Evolutionary conservation across 2,888 invertebrate genomes (phyloP).

Genomic region (Gryllus longicercus): DNA sequence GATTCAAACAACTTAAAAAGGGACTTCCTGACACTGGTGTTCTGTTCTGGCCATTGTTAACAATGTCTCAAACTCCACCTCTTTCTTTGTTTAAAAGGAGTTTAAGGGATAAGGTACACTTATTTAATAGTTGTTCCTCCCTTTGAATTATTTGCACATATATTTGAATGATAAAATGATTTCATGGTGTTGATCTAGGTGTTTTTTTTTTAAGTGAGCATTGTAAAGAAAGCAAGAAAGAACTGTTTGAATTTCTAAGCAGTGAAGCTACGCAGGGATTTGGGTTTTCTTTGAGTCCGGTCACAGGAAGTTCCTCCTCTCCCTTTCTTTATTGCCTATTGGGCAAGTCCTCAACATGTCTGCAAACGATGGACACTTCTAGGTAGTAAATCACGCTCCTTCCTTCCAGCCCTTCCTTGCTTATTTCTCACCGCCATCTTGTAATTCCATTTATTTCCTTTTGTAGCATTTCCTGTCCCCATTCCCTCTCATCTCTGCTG

Average conservation of each 20-base stretch:
- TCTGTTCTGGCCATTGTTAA: slow-evolving; percentile 31
- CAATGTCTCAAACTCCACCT: slow-evolving; percentile 27
- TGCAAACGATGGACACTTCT: slow-evolving; percentile 21
- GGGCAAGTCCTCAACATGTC: slow-evolving; percentile 24
- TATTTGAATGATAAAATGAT: slow-evolving; percentile 29
- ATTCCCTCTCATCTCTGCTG: slow-evolving; percentile 20
- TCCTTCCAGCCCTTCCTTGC: slow-evolving; percentile 22
- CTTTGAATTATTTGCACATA: slow-evolving; percentile 33
- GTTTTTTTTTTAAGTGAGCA: slow-evolving; percentile 30
- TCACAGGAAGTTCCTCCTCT: slow-evolving; percentile 33
- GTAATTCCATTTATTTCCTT: slow-evolving; percentile 23
- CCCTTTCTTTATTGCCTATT: background rate
- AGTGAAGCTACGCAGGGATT: slow-evolving; percentile 9
- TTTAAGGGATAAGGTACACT: slow-evolving; percentile 27
- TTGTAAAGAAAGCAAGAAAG: slow-evolving; percentile 22
- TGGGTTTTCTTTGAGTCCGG: slow-evolving; percentile 31
- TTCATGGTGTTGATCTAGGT: slow-evolving; percentile 33
- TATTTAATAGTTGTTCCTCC: slow-evolving; percentile 32
- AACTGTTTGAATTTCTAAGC: slow-evolving; percentile 22
- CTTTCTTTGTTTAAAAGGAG: slow-evolving; percentile 29
- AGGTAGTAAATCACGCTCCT: slow-evolving; percentile 21
- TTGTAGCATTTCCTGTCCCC: slow-evolving; percentile 4
- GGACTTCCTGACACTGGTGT: slow-evolving; percentile 36
- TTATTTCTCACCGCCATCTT: slow-evolving; percentile 24
- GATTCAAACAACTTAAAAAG: slow-evolving; percentile 33